A percentile compares a stretch with the other conserved stretches of the same genome.
Evolutionary conservation across 1,140 invertebrate species (phyloP).

Genomic region (Meloidogyne exigua): DNA sequence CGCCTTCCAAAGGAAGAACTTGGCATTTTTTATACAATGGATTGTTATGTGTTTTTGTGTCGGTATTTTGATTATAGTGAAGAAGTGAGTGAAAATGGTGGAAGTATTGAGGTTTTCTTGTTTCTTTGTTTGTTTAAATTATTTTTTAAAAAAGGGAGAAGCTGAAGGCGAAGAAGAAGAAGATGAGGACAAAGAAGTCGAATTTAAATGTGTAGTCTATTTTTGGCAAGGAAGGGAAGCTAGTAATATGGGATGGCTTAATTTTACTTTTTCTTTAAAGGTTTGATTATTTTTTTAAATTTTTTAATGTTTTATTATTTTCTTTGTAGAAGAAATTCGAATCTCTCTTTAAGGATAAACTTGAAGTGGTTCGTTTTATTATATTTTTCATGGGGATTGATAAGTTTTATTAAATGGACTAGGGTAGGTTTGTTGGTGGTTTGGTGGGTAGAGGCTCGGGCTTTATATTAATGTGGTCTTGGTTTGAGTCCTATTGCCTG

Average conservation of each 20-base stretch:
- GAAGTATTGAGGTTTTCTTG: constrained; percentile 54
- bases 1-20: constrained; percentile 88
- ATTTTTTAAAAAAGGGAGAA: background rate
- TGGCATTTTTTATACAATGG: constrained; percentile 86
- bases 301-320: constrained; percentile 65
- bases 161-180: constrained; percentile 63
- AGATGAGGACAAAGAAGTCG: constrained; percentile 81
- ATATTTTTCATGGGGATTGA: background rate
- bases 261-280: constrained; percentile 85
- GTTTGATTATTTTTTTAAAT: constrained; percentile 6
- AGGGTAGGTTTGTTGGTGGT: background rate
- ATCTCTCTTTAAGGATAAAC: constrained; percentile 84
- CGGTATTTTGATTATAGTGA: constrained; percentile 75
- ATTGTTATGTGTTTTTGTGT: constrained; percentile 97
- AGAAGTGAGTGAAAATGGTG: constrained; percentile 17
- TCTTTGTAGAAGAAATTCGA: constrained; percentile 95
- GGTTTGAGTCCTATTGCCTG: background rate
- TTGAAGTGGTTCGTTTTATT: constrained; percentile 79
- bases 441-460: background rate
- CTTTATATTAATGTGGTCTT: background rate
- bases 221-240: constrained; percentile 98
- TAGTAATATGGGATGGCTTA: constrained; percentile 98
- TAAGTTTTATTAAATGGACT: too few relatives aligned
- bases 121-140: constrained; percentile 21
- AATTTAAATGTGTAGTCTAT: constrained; percentile 93